These are phyloP conservation scores for Leptobrachium leishanense DNA, from an alignment of 2,113 vertebrate genomes.

Conservation along the genomic window DNA sequence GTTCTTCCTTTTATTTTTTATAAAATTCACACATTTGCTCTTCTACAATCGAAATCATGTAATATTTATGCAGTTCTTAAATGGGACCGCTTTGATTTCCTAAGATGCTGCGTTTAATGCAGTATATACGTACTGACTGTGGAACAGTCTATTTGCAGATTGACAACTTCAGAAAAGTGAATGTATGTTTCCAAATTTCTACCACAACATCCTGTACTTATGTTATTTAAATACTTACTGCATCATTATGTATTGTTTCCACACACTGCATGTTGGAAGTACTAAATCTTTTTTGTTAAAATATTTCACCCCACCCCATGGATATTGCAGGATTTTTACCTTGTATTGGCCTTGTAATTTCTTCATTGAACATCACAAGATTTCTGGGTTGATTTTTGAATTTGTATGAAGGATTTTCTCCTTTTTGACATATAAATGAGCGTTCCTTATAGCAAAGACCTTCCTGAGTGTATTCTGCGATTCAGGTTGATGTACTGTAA, in stretches of 20 bases:
- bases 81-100: background rate
- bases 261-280: slow-evolving; percentile 49
- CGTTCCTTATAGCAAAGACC: slow-evolving; percentile 68
- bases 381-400: slow-evolving; percentile 60
- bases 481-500: slow-evolving; percentile 79
- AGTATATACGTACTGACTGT: background rate
- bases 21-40: background rate
- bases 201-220: no score
- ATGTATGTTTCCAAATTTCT: no score
- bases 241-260: no score
- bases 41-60: slow-evolving; percentile 9
- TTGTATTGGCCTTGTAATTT: slow-evolving; percentile 5
- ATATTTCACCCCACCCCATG: no score
- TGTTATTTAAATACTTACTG: no score
- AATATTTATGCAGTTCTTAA: background rate
- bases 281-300: background rate
- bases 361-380: slow-evolving; percentile 47
- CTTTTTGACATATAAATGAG: slow-evolving; percentile 66
- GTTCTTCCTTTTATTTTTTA: background rate
- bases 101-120: slow-evolving; percentile 9
- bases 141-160: background rate
- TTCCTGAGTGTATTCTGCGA: slow-evolving; percentile 73
- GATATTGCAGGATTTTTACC: background rate
- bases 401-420: slow-evolving; percentile 73
- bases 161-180: no score